A percentile compares a stretch with the other conserved stretches of the same genome.
Conservation (phyloP, 2,888 invertebrate genomes). For the Dinocampus coccinellae region DNA sequence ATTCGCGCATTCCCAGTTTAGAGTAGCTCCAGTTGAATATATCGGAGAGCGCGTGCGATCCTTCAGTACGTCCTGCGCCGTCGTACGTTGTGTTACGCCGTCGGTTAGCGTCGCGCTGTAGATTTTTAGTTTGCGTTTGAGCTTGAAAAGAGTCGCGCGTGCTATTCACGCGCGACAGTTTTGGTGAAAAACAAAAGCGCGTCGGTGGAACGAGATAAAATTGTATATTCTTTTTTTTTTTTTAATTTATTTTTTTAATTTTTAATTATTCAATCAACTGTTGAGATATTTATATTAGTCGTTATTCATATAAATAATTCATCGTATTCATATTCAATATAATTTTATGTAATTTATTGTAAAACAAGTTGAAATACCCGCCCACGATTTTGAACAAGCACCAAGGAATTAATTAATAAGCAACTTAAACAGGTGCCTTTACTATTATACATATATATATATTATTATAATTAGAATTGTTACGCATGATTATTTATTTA, state of each 20-base stretch:
- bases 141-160: slow-evolving; percentile 41
- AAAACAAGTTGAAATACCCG: background rate
- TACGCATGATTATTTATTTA: background rate
- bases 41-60: slow-evolving; percentile 30
- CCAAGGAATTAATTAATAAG: slow-evolving; percentile 22
- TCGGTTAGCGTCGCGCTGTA: slow-evolving; percentile 49
- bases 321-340: too few species aligned
- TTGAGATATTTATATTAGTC: too few species aligned
- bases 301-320: too few species aligned
- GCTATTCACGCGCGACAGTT: slow-evolving; percentile 8
- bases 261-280: slow-evolving; percentile 1
- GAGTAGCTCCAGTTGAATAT: slow-evolving; percentile 6
- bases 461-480: too few species aligned
- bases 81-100: slow-evolving; percentile 49
- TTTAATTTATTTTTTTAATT: background rate
- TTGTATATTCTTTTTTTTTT: background rate
- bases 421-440: slow-evolving; percentile 27
- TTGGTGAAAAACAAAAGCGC: background rate
- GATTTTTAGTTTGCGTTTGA: slow-evolving; percentile 47
- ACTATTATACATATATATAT: background rate
- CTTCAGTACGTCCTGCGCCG: slow-evolving; percentile 57
- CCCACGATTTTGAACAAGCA: slow-evolving; percentile 15
- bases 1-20: background rate
- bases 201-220: background rate
- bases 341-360: background rate